These are phyloP conservation scores for Drosophila jambulina DNA, from an alignment of 1,140 invertebrate species.

Conservation along the genomic window DNA sequence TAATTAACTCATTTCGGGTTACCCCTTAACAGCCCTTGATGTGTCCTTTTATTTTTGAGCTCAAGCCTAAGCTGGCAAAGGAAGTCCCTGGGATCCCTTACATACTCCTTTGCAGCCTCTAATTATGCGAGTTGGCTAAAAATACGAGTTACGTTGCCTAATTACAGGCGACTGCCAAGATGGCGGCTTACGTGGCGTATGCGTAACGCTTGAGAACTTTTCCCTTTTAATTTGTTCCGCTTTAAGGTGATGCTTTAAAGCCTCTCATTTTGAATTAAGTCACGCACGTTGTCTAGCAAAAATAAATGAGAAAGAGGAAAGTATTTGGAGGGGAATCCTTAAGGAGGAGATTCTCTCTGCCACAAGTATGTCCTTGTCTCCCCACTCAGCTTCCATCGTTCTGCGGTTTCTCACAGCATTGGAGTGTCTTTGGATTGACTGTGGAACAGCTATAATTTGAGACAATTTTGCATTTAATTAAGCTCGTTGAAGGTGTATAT, in stretches of 20 bases:
- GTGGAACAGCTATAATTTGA: background rate
- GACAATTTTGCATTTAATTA: constrained; percentile 20
- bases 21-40: background rate
- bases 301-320: background rate
- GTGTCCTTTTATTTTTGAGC: background rate
- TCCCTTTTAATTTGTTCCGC: background rate
- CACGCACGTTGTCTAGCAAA: constrained; percentile 16
- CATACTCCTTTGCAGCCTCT: background rate
- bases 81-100: constrained; percentile 8
- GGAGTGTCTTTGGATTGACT: background rate
- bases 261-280: constrained; percentile 43
- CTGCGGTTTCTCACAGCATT: background rate
- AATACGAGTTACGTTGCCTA: constrained; percentile 20
- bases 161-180: constrained; percentile 25
- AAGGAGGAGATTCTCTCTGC: background rate
- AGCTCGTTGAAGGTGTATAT: background rate
- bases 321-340: too few relatives aligned
- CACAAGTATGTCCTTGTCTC: constrained; percentile 6
- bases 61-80: background rate
- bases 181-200: constrained; percentile 25
- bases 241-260: constrained; percentile 20
- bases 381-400: background rate
- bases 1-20: constrained; percentile 47
- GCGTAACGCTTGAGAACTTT: constrained; percentile 13
- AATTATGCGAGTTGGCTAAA: constrained; percentile 40